These are phyloP conservation scores for Hypselothyrea guttata DNA, from an alignment of 2,888 invertebrate species.

Conservation along the genomic window DNA sequence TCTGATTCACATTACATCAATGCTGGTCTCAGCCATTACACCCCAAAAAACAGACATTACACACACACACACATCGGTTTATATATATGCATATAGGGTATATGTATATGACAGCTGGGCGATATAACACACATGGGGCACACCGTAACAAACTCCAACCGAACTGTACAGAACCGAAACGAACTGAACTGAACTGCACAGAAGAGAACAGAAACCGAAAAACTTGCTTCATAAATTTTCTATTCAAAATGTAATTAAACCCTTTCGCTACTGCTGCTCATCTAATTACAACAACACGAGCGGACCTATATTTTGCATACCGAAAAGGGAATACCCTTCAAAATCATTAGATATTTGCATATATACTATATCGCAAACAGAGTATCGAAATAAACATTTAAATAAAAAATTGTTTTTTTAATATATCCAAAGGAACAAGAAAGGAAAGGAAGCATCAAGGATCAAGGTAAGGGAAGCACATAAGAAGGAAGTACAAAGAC, in stretches of 20 bases:
- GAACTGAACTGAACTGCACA: slow-evolving; percentile 7
- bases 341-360: slow-evolving; percentile 5
- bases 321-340: slow-evolving; percentile 29
- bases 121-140: slow-evolving; percentile 56
- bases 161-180: slow-evolving; percentile 3
- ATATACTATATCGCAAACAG: too few relatives aligned
- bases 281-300: slow-evolving; percentile 71
- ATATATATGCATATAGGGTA: neutral
- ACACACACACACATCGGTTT: slow-evolving; percentile 5
- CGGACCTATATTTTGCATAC: too few relatives aligned
- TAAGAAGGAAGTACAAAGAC: too few relatives aligned
- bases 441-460: too few relatives aligned
- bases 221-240: slow-evolving; percentile 77
- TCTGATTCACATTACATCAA: slow-evolving; percentile 50
- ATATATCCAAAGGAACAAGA: too few relatives aligned
- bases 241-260: slow-evolving; percentile 77
- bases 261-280: slow-evolving; percentile 68
- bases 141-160: slow-evolving; percentile 21
- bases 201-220: slow-evolving; percentile 55
- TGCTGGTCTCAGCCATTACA: slow-evolving; percentile 33
- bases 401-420: too few relatives aligned
- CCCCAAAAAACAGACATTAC: slow-evolving; percentile 20
- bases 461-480: too few relatives aligned
- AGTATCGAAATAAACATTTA: too few relatives aligned
- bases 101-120: slow-evolving; percentile 47